These are phyloP conservation scores for Gari tellinella DNA, from an alignment of 2,888 invertebrate species.

Conservation along the genomic window DNA sequence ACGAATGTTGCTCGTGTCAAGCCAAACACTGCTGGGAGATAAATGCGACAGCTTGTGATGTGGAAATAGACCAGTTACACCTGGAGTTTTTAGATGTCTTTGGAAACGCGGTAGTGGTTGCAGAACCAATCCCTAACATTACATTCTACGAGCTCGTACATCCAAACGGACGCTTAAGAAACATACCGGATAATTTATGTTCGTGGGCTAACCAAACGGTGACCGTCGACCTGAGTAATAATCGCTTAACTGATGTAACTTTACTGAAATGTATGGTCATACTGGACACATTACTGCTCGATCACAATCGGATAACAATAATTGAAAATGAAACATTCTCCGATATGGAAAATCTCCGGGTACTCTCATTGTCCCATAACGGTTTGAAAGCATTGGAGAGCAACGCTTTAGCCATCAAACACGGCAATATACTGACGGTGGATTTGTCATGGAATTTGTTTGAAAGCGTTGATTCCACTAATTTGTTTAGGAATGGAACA, in stretches of 20 bases:
- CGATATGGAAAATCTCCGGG: conserved; percentile 26
- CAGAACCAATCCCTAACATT: background rate
- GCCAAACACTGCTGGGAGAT: conserved; percentile 38
- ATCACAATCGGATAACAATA: conserved; percentile 18
- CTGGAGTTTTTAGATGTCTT: conserved; percentile 30
- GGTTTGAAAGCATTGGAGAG: conserved; percentile 19
- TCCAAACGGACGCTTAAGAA: conserved; percentile 14
- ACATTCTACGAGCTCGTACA: conserved; percentile 9
- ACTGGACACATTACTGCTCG: conserved; percentile 32
- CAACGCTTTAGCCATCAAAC: conserved; percentile 15
- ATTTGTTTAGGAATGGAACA: conserved; percentile 19
- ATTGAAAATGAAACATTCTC: conserved; percentile 25
- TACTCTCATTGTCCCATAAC: conserved; percentile 30
- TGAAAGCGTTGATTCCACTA: conserved; percentile 25
- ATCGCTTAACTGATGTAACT: conserved; percentile 12
- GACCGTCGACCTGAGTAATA: conserved; percentile 32
- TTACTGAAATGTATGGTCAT: conserved; percentile 18
- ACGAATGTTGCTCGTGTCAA: conserved; percentile 35
- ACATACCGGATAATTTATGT: conserved; percentile 30
- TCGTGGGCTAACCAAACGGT: conserved; percentile 19
- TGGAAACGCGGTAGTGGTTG: conserved; percentile 13
- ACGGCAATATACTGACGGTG: conserved; percentile 22
- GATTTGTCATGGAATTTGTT: conserved; percentile 32
- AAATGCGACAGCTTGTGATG: conserved; percentile 18
- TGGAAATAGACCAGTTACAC: conserved; percentile 11